phyloP scores from a whole-genome alignment of 2,113 vertebrate species.

The Brachypteracias leptosomus region DNA sequence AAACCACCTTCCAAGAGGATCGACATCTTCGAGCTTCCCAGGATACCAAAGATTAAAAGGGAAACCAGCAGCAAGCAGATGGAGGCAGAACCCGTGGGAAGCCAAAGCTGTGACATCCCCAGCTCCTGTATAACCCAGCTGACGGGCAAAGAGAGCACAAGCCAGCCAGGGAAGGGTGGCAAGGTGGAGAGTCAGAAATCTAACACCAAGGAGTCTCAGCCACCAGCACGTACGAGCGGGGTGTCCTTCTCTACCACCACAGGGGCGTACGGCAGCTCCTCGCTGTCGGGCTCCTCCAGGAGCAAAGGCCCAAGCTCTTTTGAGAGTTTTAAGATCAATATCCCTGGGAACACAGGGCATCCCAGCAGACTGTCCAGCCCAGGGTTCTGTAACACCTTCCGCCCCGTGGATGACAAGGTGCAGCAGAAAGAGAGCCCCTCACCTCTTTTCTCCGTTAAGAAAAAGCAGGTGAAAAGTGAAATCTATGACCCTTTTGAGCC shows the following conservation, averaged over 20 bases:
- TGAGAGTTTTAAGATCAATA: conserved; percentile 89
- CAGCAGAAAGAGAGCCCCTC: conserved; percentile 71
- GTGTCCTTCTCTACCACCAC: conserved; percentile 56
- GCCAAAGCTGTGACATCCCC: conserved; percentile 67
- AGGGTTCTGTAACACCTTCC: conserved; percentile 75
- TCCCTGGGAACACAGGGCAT: conserved; percentile 85
- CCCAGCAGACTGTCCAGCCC: conserved; percentile 72
- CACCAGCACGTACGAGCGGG: conserved; percentile 37
- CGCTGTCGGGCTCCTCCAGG: conserved; percentile 6
- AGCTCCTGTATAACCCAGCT: conserved; percentile 81
- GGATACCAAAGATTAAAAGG: conserved; percentile 93
- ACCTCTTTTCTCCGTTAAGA: conserved; percentile 63
- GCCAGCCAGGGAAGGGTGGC: conserved; percentile 30
- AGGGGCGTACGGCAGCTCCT: conserved; percentile 31
- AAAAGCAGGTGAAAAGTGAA: conserved; percentile 79
- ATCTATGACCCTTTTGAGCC: conserved; percentile 97
- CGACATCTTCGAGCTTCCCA: conserved; percentile 86
- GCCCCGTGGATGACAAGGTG: conserved; percentile 71
- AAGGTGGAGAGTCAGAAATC: conserved; percentile 70
- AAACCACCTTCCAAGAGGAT: conserved; percentile 77
- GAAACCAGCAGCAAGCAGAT: conserved; percentile 45
- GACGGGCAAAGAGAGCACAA: conserved; percentile 78
- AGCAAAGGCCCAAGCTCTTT: conserved; percentile 68
- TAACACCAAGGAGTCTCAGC: conserved; percentile 57
- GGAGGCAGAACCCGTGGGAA: not conserved